These are phyloP conservation scores for Tetropium fuscum DNA, from an alignment of 2,888 invertebrate genomes.

Conservation along the genomic window DNA sequence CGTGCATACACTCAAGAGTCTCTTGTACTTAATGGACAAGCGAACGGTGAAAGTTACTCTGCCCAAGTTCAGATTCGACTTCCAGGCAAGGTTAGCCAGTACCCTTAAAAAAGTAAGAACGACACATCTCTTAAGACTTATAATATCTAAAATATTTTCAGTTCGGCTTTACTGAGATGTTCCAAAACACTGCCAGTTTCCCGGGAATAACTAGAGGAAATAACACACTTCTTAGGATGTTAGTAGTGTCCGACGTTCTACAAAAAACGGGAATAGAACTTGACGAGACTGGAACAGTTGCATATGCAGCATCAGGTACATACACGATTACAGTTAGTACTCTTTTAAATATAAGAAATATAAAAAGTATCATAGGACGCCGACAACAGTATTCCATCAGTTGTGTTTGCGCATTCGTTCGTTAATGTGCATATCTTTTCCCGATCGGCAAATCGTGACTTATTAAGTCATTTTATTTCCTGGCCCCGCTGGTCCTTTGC, in stretches of 20 bases:
- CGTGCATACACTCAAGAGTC: constrained; percentile 68
- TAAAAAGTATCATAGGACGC: no score
- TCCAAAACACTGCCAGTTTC: constrained; percentile 77
- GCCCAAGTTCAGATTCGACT: constrained; percentile 83
- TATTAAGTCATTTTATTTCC: no score
- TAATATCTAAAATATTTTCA: no score
- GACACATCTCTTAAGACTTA: no score
- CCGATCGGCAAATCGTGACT: no score
- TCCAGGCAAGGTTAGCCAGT: constrained; percentile 72
- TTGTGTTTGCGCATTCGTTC: no score
- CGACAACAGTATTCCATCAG: no score
- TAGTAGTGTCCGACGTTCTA: constrained; percentile 75
- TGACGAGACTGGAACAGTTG: constrained; percentile 80
- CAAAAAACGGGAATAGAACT: constrained; percentile 84
- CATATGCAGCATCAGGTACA: constrained; percentile 80
- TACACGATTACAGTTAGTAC: no score
- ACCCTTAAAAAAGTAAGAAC: constrained; percentile 72
- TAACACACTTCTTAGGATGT: constrained; percentile 57
- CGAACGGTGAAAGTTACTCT: constrained; percentile 73
- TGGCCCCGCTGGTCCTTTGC: no score
- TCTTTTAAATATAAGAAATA: no score
- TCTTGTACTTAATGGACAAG: constrained; percentile 72
- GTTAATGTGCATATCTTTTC: no score
- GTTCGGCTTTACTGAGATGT: constrained; percentile 80
- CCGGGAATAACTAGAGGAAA: constrained; percentile 77